A percentile compares a stretch with the other conserved stretches of the same genome.
phyloP scores from a whole-genome alignment of 1,140 invertebrate species.

The Zaprionus tsacasi region DNA sequence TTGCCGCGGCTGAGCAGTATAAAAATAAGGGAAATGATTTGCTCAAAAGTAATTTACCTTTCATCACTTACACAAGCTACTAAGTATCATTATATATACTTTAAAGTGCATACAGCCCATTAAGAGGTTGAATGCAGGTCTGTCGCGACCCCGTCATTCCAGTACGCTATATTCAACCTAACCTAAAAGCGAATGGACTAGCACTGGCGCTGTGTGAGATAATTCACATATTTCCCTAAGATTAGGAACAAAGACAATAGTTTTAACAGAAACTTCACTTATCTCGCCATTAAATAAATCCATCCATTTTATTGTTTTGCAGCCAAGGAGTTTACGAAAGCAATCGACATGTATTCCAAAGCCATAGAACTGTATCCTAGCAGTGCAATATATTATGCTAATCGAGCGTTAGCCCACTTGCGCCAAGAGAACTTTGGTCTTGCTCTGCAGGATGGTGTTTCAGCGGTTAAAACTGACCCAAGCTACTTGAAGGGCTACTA shows the following conservation, averaged over 20 bases:
- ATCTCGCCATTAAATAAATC: conserved; percentile 1
- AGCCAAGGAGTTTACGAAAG: conserved; percentile 95
- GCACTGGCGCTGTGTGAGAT: conserved; percentile 50
- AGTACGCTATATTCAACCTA: conserved; percentile 53
- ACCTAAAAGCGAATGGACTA: conserved; percentile 55
- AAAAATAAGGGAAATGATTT: conserved; percentile 94
- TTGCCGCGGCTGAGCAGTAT: conserved; percentile 88
- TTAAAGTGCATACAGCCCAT: background rate
- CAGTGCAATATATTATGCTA: conserved; percentile 94
- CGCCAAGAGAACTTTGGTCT: conserved; percentile 97
- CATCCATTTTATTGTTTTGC: conserved; percentile 41
- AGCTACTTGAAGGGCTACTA: conserved; percentile 97
- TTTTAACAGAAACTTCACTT: background rate
- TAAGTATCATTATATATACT: background rate
- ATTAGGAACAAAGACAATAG: background rate
- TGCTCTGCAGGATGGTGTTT: conserved; percentile 95
- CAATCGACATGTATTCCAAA: conserved; percentile 95
- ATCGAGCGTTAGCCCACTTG: conserved; percentile 97
- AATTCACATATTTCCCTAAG: conserved; percentile 41
- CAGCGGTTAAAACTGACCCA: conserved; percentile 95
- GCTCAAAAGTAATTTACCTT: conserved; percentile 91
- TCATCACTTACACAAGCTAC: conserved; percentile 18
- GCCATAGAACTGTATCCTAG: conserved; percentile 95
- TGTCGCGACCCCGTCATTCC: conserved; percentile 14
- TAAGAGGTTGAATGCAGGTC: conserved; percentile 10